phyloP scores from a whole-genome alignment of 1,140 invertebrate species.

The Penaeus chinensis region DNA sequence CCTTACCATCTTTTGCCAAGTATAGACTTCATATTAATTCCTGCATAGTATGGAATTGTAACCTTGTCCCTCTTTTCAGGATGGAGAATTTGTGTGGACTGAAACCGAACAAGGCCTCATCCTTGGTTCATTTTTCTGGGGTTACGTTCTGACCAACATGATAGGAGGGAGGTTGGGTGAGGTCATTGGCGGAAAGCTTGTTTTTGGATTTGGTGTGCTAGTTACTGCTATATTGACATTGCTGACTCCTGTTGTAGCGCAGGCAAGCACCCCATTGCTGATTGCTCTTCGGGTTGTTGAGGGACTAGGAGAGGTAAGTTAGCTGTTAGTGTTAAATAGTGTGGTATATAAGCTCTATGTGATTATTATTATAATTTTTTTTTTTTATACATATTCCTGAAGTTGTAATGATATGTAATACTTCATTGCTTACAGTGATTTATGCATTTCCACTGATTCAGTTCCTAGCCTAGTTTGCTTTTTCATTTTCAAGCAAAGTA shows the following conservation, averaged over 20 bases:
- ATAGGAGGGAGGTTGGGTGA: constrained; percentile 84
- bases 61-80: constrained; percentile 14
- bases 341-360: too few relatives aligned
- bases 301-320: constrained; percentile 58
- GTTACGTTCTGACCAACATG: constrained; percentile 72
- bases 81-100: constrained; percentile 61
- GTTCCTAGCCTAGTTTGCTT: too few relatives aligned
- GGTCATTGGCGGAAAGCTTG: constrained; percentile 83
- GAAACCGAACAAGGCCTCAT: constrained; percentile 57
- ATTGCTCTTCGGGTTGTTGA: constrained; percentile 49
- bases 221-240: constrained; percentile 84
- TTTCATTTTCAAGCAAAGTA: too few relatives aligned
- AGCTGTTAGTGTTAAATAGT: too few relatives aligned
- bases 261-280: constrained; percentile 26
- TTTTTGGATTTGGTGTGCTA: constrained; percentile 85
- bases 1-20: too few relatives aligned
- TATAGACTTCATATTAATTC: too few relatives aligned
- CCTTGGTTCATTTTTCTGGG: constrained; percentile 62
- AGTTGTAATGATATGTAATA: too few relatives aligned
- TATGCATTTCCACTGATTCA: too few relatives aligned
- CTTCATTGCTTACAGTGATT: too few relatives aligned
- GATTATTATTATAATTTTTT: too few relatives aligned
- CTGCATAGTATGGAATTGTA: neutral
- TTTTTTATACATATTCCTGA: too few relatives aligned
- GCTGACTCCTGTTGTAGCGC: constrained; percentile 81